Conservation (phyloP, 2,797 vertebrate species). For the Podarcis lilfordi region DNA sequence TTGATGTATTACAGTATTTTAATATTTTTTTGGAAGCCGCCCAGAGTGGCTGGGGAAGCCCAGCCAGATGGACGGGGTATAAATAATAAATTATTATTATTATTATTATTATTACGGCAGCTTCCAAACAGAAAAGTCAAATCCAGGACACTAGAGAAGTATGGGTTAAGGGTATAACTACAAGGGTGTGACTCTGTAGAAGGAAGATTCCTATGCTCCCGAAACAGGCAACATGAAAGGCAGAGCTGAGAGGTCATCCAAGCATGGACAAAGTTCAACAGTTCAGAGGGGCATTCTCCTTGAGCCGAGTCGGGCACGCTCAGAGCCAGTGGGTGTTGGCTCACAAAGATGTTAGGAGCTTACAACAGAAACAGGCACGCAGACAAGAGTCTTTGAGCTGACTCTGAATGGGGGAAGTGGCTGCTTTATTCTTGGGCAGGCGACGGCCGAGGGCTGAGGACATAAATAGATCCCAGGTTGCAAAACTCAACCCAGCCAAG, state of each 20-base stretch:
- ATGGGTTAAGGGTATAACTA: background rate
- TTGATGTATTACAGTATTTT: no score
- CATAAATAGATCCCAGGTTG: background rate
- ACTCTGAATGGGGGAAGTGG: constrained; percentile 2
- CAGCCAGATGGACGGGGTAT: no score
- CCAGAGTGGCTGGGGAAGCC: no score
- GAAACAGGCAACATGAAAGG: background rate
- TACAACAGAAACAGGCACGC: background rate
- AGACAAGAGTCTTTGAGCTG: background rate
- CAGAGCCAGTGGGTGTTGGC: background rate
- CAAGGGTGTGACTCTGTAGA: background rate
- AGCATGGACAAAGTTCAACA: background rate
- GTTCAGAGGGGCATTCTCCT: background rate
- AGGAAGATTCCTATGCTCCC: background rate
- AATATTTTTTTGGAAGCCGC: no score
- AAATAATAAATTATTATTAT: no score
- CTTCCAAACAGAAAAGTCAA: background rate
- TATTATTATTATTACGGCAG: no score
- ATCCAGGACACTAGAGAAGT: background rate
- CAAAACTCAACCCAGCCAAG: background rate
- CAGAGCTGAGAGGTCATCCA: background rate
- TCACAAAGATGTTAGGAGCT: background rate
- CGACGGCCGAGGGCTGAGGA: background rate
- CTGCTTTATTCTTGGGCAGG: background rate
- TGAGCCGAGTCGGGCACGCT: background rate